These are phyloP conservation scores for Exephanes ischioxanthus DNA, from an alignment of 2,888 invertebrate genomes.

Conservation along the genomic window DNA sequence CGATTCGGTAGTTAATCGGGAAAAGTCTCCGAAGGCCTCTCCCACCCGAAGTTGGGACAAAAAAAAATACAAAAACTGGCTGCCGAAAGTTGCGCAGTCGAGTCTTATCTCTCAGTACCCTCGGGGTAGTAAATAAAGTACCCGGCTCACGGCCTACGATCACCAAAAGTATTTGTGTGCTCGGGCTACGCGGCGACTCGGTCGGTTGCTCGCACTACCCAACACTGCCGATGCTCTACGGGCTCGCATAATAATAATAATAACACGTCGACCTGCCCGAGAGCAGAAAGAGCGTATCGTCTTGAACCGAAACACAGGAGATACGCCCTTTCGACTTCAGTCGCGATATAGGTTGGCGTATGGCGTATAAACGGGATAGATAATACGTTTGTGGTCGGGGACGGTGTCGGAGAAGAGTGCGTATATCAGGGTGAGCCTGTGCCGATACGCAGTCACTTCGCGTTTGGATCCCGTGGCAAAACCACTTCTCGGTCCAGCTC, in stretches of 20 bases:
- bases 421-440: slow-evolving; percentile 55
- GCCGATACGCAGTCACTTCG: slow-evolving; percentile 55
- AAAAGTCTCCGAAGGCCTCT: too few species aligned
- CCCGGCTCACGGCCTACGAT: neutral
- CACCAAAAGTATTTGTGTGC: neutral
- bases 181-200: neutral
- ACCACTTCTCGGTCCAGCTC: neutral
- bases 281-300: slow-evolving; percentile 3
- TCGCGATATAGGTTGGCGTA: neutral
- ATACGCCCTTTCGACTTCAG: neutral
- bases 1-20: too few species aligned
- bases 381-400: slow-evolving; percentile 45
- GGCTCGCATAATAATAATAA: neutral
- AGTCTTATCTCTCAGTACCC: neutral
- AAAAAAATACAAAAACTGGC: neutral
- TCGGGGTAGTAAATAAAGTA: neutral
- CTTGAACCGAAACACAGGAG: neutral
- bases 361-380: slow-evolving; percentile 17
- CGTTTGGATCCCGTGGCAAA: slow-evolving; percentile 51
- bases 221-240: neutral
- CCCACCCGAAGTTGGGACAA: neutral
- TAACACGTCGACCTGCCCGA: neutral
- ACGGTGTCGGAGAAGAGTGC: slow-evolving; percentile 51
- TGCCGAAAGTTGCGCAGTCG: neutral
- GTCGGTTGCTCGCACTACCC: neutral